These are phyloP conservation scores for Aphodius sticticus DNA, from an alignment of 2,888 invertebrate genomes.

Conservation along the genomic window DNA sequence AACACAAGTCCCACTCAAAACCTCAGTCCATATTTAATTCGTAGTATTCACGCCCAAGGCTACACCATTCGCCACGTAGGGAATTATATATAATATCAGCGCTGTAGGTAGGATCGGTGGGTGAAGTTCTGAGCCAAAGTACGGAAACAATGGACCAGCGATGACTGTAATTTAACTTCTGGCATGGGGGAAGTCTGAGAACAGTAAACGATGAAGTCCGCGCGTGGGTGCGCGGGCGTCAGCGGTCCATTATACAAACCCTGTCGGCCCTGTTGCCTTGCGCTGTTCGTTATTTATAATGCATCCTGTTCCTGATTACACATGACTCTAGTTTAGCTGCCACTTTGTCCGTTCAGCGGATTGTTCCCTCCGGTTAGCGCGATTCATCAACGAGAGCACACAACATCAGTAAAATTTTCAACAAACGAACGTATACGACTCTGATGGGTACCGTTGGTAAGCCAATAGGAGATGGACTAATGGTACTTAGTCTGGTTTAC, in stretches of 20 bases:
- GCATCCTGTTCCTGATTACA: conserved; percentile 4
- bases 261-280: background rate
- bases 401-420: background rate
- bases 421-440: background rate
- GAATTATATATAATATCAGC: background rate
- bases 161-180: background rate
- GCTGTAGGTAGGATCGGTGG: background rate
- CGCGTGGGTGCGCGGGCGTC: background rate
- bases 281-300: background rate
- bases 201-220: background rate
- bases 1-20: background rate
- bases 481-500: background rate
- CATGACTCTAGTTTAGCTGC: conserved; percentile 4
- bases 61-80: background rate
- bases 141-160: background rate
- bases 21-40: background rate
- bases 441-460: background rate
- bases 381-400: background rate
- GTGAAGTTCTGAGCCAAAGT: background rate
- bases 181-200: background rate
- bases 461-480: background rate
- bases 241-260: background rate
- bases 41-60: background rate
- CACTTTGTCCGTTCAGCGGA: background rate
- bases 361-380: background rate